phyloP scores from a whole-genome alignment of 2,888 invertebrate species.

The Polymixis lichenea region DNA sequence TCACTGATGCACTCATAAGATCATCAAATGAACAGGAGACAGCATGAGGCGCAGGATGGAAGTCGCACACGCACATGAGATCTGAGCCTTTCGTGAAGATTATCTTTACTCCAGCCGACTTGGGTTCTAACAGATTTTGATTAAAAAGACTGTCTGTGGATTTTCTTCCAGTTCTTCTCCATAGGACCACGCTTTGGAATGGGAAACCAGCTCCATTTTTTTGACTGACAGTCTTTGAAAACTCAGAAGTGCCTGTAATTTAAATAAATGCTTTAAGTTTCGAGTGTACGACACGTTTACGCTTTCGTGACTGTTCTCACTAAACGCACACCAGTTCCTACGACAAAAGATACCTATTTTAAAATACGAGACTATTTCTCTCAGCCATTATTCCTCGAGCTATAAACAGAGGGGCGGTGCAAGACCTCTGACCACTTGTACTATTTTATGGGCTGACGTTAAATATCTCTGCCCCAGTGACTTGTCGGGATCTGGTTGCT shows the following conservation, averaged over 20 bases:
- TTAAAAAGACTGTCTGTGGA: too few species aligned
- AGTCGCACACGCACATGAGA: too few species aligned
- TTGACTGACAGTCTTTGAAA: not conserved
- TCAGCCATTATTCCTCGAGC: slow-evolving; percentile 58
- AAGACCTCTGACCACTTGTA: slow-evolving; percentile 65
- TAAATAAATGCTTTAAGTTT: not conserved
- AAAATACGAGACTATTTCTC: slow-evolving; percentile 59
- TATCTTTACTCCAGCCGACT: too few species aligned
- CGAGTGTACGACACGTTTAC: not conserved
- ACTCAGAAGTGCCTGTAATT: not conserved
- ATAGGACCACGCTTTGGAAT: too few species aligned
- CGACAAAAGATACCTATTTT: slow-evolving; percentile 53
- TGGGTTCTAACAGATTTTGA: too few species aligned
- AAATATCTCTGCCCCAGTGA: slow-evolving; percentile 63
- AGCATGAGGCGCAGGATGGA: too few species aligned
- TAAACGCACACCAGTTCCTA: slow-evolving; percentile 11
- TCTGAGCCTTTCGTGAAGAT: too few species aligned
- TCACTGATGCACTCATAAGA: too few species aligned
- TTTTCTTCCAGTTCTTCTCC: too few species aligned
- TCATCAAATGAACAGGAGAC: too few species aligned
- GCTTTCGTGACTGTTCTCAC: not conserved
- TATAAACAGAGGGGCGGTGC: slow-evolving; percentile 67
- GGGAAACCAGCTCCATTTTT: not conserved
- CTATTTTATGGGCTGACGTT: slow-evolving; percentile 66
- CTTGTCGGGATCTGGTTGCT: slow-evolving; percentile 56